phyloP scores from a whole-genome alignment of 1,140 invertebrate genomes.

The Anastrepha obliqua region DNA sequence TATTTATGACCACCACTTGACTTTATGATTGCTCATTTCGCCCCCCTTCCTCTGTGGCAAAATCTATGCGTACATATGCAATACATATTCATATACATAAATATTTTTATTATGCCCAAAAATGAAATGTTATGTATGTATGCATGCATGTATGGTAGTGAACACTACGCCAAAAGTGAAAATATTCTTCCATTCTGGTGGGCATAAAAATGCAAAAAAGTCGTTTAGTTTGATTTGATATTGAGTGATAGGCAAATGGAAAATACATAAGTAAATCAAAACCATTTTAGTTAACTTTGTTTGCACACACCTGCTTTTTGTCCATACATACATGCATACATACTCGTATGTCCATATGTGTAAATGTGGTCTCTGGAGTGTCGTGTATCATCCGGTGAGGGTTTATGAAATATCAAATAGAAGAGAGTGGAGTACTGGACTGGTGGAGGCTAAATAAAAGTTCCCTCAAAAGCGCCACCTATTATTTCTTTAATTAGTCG shows the following conservation, averaged over 20 bases:
- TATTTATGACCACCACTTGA: slow-evolving; percentile 61
- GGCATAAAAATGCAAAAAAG: slow-evolving; percentile 48
- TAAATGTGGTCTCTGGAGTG: too few species aligned
- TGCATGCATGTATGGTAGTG: too few species aligned
- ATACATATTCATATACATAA: neutral
- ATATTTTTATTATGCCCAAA: neutral
- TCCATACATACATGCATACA: too few species aligned
- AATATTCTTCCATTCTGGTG: neutral
- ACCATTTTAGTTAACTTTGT: too few species aligned
- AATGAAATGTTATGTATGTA: neutral
- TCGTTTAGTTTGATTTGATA: slow-evolving; percentile 3
- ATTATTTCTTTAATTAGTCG: too few species aligned
- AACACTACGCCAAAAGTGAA: neutral
- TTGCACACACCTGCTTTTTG: too few species aligned
- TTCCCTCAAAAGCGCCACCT: too few species aligned
- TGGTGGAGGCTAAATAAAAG: too few species aligned
- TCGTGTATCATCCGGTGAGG: neutral
- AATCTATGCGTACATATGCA: neutral
- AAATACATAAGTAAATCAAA: neutral
- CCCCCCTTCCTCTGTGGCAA: neutral
- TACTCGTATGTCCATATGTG: too few species aligned
- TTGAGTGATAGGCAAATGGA: slow-evolving; percentile 7
- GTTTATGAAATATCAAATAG: too few species aligned
- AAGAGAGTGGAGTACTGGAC: too few species aligned
- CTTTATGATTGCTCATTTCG: slow-evolving; percentile 55